Evolutionary conservation across 1,140 invertebrate species (phyloP).

Genomic region (Asobara japonica): DNA sequence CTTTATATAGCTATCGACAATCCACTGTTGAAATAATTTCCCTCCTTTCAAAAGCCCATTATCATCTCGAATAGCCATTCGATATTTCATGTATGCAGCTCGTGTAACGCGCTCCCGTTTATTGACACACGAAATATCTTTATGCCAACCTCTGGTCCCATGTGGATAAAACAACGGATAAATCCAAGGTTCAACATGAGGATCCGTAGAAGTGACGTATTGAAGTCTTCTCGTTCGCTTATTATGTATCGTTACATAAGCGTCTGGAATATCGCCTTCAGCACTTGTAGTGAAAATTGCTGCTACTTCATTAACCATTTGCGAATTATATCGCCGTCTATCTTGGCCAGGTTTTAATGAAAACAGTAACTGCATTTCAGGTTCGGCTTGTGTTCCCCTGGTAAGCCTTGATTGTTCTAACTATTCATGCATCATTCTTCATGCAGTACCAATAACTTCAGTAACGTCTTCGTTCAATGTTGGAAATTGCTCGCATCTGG

Average conservation of each 20-base stretch:
- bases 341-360: background rate
- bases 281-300: conserved; percentile 8
- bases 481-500: background rate
- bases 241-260: background rate
- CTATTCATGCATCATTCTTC: conserved; percentile 23
- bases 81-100: background rate
- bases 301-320: conserved; percentile 21
- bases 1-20: conserved; percentile 12
- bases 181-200: background rate
- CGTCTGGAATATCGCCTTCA: conserved; percentile 13
- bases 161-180: conserved; percentile 10
- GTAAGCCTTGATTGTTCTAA: background rate
- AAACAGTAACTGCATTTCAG: conserved; percentile 3
- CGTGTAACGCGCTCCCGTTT: background rate
- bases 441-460: background rate
- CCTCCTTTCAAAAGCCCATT: background rate
- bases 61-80: background rate
- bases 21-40: conserved; percentile 6
- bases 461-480: background rate
- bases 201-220: background rate
- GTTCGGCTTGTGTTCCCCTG: background rate
- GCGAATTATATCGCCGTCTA: background rate
- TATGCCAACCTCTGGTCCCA: background rate
- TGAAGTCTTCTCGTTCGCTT: background rate
- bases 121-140: background rate